These are phyloP conservation scores for Bellardia pandia DNA, from an alignment of 2,888 invertebrate genomes.

Conservation along the genomic window DNA sequence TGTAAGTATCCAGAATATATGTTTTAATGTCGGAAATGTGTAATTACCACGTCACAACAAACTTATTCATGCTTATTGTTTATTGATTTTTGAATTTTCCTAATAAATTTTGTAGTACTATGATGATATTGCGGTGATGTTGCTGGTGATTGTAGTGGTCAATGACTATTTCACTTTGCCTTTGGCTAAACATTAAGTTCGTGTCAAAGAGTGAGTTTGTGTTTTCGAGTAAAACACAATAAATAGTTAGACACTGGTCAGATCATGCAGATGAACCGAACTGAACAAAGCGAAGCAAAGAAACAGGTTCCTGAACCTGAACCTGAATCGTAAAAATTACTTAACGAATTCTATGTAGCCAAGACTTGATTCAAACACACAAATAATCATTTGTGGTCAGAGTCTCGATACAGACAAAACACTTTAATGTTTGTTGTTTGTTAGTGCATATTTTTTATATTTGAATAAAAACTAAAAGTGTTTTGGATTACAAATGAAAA, in stretches of 20 bases:
- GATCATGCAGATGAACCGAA: not conserved
- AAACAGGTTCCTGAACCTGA: slow-evolving; percentile 40
- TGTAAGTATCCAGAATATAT: no score
- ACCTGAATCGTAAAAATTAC: not conserved
- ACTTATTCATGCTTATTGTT: not conserved
- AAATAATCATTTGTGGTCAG: slow-evolving; percentile 22
- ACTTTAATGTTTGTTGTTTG: slow-evolving; percentile 25
- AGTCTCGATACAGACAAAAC: slow-evolving; percentile 18
- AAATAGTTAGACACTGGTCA: not conserved
- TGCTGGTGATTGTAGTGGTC: slow-evolving; percentile 6
- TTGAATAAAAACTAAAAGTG: slow-evolving; percentile 42
- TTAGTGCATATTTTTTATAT: not conserved
- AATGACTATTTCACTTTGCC: slow-evolving; percentile 41
- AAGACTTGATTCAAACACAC: not conserved
- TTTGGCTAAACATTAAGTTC: slow-evolving; percentile 33
- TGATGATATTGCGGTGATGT: not conserved
- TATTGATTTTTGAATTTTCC: slow-evolving; percentile 40
- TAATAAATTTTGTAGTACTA: not conserved
- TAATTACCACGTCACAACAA: no score
- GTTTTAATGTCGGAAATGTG: no score
- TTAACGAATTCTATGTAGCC: not conserved
- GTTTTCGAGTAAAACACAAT: slow-evolving; percentile 3
- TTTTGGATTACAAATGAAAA: slow-evolving; percentile 42
- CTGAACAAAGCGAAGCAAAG: not conserved
- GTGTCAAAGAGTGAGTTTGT: slow-evolving; percentile 15